A percentile compares a stretch with the other conserved stretches of the same genome.
Conservation (phyloP, 2,888 invertebrate genomes). For the Atrina japonica region DNA sequence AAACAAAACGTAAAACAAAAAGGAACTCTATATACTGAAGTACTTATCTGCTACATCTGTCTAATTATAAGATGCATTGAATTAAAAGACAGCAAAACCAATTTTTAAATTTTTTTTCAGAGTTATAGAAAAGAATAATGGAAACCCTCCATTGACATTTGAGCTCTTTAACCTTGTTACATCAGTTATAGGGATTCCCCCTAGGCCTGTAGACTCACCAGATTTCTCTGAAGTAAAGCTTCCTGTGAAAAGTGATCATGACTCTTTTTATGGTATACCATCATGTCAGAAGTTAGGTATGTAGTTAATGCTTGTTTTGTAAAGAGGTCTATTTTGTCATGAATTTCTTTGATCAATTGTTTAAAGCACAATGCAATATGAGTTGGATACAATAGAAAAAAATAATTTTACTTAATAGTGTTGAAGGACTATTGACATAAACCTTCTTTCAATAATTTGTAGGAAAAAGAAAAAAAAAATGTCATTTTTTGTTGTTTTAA, state of each 20-base stretch:
- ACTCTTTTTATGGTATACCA: slow-evolving; percentile 63
- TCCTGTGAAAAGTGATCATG: slow-evolving; percentile 84
- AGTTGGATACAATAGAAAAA: too few species aligned
- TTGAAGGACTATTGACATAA: background rate
- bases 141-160: slow-evolving; percentile 87
- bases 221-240: slow-evolving; percentile 64
- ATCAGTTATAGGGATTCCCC: slow-evolving; percentile 67
- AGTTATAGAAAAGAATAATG: slow-evolving; percentile 86
- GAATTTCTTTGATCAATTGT: too few species aligned
- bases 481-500: too few species aligned
- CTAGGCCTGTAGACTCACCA: slow-evolving; percentile 61
- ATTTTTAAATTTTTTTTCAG: slow-evolving; percentile 52
- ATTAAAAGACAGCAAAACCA: too few species aligned
- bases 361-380: too few species aligned
- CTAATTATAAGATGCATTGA: too few species aligned
- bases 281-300: slow-evolving; percentile 65
- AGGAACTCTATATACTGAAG: too few species aligned
- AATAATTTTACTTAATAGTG: background rate
- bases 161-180: slow-evolving; percentile 84
- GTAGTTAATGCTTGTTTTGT: slow-evolving; percentile 16
- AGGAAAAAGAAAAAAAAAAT: too few species aligned
- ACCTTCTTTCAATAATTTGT: too few species aligned
- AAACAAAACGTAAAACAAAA: too few species aligned
- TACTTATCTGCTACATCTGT: too few species aligned
- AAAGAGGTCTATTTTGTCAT: too few species aligned